These are phyloP conservation scores for Saturnia pavonia DNA, from an alignment of 2,888 invertebrate species.

Conservation along the genomic window DNA sequence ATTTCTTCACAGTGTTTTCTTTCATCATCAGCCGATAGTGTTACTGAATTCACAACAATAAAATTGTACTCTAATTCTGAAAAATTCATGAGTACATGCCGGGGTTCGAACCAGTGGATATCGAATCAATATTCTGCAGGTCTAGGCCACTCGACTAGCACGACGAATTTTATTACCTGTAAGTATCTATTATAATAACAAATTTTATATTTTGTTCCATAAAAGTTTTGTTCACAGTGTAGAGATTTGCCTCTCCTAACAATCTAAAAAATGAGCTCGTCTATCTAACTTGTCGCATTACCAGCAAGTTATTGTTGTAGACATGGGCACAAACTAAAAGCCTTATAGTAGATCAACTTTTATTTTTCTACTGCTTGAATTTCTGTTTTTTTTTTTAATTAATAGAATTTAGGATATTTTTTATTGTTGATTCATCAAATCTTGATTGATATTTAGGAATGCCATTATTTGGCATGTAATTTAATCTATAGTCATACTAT, in stretches of 20 bases:
- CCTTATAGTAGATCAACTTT: constrained; percentile 36
- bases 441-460: background rate
- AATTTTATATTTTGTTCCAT: background rate
- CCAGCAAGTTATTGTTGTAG: constrained; percentile 44
- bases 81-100: no score
- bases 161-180: no score
- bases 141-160: no score
- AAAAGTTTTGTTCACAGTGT: background rate
- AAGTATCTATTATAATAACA: background rate
- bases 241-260: constrained; percentile 1
- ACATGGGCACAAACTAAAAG: constrained; percentile 39
- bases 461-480: no score
- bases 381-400: constrained; percentile 15
- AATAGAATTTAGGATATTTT: background rate
- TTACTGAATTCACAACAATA: no score
- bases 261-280: constrained; percentile 26
- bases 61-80: no score
- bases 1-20: no score
- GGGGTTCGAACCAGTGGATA: no score
- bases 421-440: no score
- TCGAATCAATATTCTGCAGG: no score
- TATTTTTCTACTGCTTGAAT: constrained; percentile 16
- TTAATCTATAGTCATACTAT: no score
- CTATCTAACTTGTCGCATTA: constrained; percentile 41
- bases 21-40: no score